Conservation (phyloP, 2,888 invertebrate genomes). For the Tiliacea aurago region DNA sequence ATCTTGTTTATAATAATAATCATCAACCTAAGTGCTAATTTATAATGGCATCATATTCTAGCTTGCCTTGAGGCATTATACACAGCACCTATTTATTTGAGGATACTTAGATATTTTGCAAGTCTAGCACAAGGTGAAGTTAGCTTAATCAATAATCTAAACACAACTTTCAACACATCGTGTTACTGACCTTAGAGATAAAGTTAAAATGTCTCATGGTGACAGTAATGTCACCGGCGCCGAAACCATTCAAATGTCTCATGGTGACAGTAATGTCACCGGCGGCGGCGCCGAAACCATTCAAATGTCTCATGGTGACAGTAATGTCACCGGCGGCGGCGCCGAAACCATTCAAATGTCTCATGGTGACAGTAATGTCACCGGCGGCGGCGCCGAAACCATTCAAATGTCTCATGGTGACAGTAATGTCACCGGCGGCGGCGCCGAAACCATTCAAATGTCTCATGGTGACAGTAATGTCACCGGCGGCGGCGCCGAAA, state of each 20-base stretch:
- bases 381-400: not conserved
- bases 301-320: not conserved
- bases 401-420: not conserved
- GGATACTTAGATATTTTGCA: constrained; percentile 22
- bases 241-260: not conserved
- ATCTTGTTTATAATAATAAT: constrained; percentile 7
- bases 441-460: not conserved
- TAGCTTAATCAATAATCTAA: constrained; percentile 27
- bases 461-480: not conserved
- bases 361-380: constrained; percentile 1
- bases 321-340: constrained; percentile 15
- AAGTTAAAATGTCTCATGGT: not conserved
- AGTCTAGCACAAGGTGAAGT: constrained; percentile 41
- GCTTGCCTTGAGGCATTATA: constrained; percentile 26
- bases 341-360: not conserved
- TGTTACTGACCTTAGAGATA: constrained; percentile 19
- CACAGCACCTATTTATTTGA: constrained; percentile 35
- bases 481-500: not conserved
- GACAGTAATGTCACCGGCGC: constrained; percentile 5
- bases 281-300: too few relatives aligned
- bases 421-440: constrained; percentile 10
- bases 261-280: constrained; percentile 4
- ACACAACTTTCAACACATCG: constrained; percentile 38
- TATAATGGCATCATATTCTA: constrained; percentile 28
- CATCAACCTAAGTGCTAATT: constrained; percentile 14